These are phyloP conservation scores for Xenops minutus DNA, from an alignment of 2,797 vertebrate genomes.

Conservation along the genomic window DNA sequence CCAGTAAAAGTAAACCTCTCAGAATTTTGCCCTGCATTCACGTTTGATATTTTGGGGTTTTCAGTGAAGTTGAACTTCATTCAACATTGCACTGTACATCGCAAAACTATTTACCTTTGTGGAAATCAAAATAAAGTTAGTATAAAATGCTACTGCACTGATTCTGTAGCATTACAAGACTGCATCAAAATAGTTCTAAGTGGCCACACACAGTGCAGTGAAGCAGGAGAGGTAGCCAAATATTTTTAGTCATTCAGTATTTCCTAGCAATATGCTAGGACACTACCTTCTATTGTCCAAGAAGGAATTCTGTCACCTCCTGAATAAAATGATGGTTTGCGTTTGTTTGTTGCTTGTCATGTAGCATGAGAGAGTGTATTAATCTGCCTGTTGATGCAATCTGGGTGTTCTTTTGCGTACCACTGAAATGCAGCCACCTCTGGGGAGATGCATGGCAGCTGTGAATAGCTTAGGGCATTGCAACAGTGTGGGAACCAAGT, in stretches of 20 bases:
- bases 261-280: neutral
- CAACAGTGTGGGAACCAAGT: slow-evolving; percentile 51
- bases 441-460: slow-evolving; percentile 49
- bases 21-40: neutral
- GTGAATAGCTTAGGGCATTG: slow-evolving; percentile 34
- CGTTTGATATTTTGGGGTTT: neutral
- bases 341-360: slow-evolving; percentile 26
- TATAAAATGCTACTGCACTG: neutral
- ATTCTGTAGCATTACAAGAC: neutral
- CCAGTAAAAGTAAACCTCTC: neutral
- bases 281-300: neutral
- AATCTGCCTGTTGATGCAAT: slow-evolving; percentile 20
- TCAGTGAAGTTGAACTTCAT: neutral
- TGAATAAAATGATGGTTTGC: slow-evolving; percentile 1
- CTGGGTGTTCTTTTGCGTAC: neutral
- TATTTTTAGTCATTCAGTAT: neutral
- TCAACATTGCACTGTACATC: neutral
- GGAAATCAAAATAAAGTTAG: neutral
- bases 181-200: neutral
- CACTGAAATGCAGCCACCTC: slow-evolving; percentile 59
- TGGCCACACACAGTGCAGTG: slow-evolving; percentile 21
- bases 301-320: slow-evolving; percentile 8
- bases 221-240: neutral
- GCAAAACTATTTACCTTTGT: neutral
- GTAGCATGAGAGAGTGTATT: slow-evolving; percentile 5